Percentiles rank a stretch among this genome's conserved stretches.
phyloP scores from a whole-genome alignment of 2,797 vertebrate genomes.

The Coregonus sp. region DNA sequence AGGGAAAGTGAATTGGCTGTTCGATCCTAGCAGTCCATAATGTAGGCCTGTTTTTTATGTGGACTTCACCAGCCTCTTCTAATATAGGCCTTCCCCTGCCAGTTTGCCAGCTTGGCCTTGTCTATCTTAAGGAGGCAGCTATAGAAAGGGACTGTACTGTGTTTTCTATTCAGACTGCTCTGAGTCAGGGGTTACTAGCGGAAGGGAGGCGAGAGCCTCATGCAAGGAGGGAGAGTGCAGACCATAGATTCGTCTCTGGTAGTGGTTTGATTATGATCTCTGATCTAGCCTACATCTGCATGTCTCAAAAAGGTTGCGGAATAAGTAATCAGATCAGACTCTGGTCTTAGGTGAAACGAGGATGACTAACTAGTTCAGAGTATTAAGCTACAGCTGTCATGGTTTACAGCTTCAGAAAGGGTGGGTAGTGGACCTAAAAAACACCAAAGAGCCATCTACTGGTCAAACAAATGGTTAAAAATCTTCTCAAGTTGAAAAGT shows the following conservation, averaged over 20 bases:
- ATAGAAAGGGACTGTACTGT: conserved; percentile 10
- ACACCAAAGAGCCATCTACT: background rate
- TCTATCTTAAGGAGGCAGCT: conserved; percentile 11
- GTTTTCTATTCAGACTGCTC: conserved; percentile 18
- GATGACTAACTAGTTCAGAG: conserved; percentile 3
- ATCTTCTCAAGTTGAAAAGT: background rate
- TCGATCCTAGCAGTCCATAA: conserved; percentile 15
- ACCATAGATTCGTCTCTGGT: background rate
- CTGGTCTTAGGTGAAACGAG: background rate
- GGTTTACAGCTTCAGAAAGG: background rate
- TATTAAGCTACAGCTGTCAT: background rate
- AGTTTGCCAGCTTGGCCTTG: conserved; percentile 21
- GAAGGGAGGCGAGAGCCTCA: background rate
- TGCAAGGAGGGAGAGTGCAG: background rate
- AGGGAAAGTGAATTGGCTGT: conserved; percentile 6
- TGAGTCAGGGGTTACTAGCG: conserved; percentile 5
- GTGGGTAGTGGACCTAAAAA: background rate
- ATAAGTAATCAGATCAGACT: background rate
- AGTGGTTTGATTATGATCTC: conserved; percentile 15
- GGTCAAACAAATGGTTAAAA: background rate
- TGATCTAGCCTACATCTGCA: conserved; percentile 28
- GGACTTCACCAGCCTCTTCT: conserved; percentile 9
- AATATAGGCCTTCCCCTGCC: conserved; percentile 11
- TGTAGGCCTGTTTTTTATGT: background rate
- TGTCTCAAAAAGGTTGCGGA: conserved; percentile 33